phyloP scores from a whole-genome alignment of 2,113 vertebrate species.

The Clinocottus analis region DNA sequence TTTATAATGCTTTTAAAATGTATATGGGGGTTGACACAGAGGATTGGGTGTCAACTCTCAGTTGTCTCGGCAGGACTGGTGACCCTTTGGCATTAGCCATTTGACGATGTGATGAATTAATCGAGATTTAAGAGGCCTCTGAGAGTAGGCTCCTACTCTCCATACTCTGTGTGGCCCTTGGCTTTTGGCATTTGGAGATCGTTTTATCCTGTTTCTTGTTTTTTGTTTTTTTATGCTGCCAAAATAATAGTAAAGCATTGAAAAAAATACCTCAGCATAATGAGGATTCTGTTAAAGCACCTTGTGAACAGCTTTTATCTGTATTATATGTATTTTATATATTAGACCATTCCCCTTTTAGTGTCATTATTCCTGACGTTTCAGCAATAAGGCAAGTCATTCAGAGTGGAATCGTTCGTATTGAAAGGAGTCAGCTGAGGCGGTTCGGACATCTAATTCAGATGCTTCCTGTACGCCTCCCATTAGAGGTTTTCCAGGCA shows the following conservation, averaged over 20 bases:
- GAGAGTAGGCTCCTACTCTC: too few species aligned
- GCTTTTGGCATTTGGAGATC: too few species aligned
- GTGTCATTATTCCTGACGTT: background rate
- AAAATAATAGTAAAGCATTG: background rate
- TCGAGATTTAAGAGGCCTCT: too few species aligned
- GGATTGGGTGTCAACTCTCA: slow-evolving; percentile 32
- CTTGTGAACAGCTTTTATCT: background rate
- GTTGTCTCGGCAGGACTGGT: slow-evolving; percentile 11
- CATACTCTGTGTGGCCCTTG: too few species aligned
- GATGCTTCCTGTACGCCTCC: too few species aligned
- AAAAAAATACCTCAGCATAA: too few species aligned
- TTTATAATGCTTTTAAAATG: background rate
- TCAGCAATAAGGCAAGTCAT: background rate
- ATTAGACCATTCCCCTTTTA: background rate
- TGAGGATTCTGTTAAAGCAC: background rate
- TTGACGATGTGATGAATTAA: too few species aligned
- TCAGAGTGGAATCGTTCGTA: background rate
- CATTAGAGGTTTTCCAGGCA: too few species aligned
- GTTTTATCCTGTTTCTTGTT: too few species aligned
- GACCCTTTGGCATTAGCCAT: too few species aligned
- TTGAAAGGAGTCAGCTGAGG: too few species aligned
- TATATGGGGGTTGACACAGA: background rate
- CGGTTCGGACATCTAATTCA: too few species aligned
- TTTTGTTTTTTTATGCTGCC: background rate
- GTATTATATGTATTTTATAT: background rate